Conservation (phyloP, 2,888 invertebrate genomes). For the Cephus rjabovi region DNA sequence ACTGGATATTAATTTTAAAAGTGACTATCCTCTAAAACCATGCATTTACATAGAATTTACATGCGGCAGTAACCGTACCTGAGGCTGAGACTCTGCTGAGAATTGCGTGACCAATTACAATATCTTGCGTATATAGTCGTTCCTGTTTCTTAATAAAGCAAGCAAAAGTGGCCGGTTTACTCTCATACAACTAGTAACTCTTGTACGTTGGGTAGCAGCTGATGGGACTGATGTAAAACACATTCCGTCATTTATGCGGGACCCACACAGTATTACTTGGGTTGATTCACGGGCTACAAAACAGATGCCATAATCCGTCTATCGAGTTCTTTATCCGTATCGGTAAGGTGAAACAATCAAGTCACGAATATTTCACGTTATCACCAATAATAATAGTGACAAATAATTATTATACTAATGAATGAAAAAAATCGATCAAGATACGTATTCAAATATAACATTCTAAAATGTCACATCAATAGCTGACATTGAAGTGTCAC, state of each 20-base stretch:
- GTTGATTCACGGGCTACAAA: neutral
- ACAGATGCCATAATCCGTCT: neutral
- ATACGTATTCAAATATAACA: neutral
- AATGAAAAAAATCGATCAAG: neutral
- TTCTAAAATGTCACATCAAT: neutral
- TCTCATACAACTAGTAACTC: conserved; percentile 32
- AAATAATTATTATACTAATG: neutral
- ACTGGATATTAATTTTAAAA: neutral
- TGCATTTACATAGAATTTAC: neutral
- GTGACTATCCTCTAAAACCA: neutral
- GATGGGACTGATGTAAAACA: conserved; percentile 12
- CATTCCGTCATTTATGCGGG: conserved; percentile 5
- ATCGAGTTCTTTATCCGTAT: neutral
- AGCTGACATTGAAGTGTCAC: neutral
- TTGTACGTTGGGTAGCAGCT: conserved; percentile 41
- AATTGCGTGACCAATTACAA: neutral
- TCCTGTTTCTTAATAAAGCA: conserved; percentile 19
- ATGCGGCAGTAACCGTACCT: neutral
- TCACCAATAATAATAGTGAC: neutral
- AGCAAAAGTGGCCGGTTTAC: conserved; percentile 32
- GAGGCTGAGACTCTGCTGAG: neutral
- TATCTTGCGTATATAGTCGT: neutral
- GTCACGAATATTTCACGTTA: neutral
- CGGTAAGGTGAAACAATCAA: neutral
- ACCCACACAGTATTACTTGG: neutral